phyloP scores from a whole-genome alignment of 1,140 invertebrate genomes.

The Drosophila quadrilineata region DNA sequence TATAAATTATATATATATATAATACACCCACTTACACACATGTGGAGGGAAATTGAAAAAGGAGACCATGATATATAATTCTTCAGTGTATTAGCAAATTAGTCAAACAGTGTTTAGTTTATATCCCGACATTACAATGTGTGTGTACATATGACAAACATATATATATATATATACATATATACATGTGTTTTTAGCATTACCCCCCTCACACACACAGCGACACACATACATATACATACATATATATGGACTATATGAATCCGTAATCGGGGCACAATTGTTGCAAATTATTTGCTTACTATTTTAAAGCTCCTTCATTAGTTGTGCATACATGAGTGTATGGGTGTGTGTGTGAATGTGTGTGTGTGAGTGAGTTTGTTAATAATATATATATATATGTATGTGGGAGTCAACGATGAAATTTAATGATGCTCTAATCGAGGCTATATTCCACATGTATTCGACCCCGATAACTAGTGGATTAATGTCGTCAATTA shows the following conservation, averaged over 20 bases:
- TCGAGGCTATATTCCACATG: too few relatives aligned
- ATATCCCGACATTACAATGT: slow-evolving; percentile 13
- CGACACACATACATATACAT: not conserved
- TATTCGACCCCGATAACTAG: too few relatives aligned
- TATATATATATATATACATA: not conserved
- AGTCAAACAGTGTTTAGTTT: slow-evolving; percentile 64
- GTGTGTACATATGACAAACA: slow-evolving; percentile 5
- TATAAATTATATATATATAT: slow-evolving; percentile 18
- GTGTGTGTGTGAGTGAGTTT: not conserved
- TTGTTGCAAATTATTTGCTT: slow-evolving; percentile 22
- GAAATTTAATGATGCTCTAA: too few relatives aligned
- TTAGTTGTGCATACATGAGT: not conserved
- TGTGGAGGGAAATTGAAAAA: slow-evolving; percentile 13
- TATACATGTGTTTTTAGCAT: too few relatives aligned
- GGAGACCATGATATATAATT: not conserved
- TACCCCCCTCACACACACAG: too few relatives aligned
- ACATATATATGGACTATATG: too few relatives aligned
- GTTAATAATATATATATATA: slow-evolving; percentile 42
- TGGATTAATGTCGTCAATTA: too few relatives aligned
- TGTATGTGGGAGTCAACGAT: too few relatives aligned
- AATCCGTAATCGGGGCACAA: too few relatives aligned
- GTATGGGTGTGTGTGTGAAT: not conserved
- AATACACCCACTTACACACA: slow-evolving; percentile 23
- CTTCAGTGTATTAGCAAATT: slow-evolving; percentile 65
- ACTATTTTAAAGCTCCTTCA: slow-evolving; percentile 8